Base-by-base conservation (phyloP, 2,888 invertebrate genomes). In the Byasa hedistus region DNA sequence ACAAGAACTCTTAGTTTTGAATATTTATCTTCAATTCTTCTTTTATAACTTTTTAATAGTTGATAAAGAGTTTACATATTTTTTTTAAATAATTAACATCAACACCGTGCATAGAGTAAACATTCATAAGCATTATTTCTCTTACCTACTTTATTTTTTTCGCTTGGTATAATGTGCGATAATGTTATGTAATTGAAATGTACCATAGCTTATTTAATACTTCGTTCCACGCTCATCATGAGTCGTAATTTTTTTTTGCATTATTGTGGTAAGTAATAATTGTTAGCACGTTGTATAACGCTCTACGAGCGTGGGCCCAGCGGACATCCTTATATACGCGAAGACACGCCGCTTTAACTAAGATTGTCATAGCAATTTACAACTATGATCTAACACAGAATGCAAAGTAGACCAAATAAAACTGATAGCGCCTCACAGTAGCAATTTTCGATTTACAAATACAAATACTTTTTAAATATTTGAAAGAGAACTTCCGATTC, bases 261-360 rank as follows among this genome's bases (percentile, higher is more conserved):
- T 32, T 54, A 54, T 39, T 54, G 27, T 52, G 52, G 32, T 54
- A 8, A 65, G 67, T 51, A 61, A 70, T 70, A 70, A 69, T 69
- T 70, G 54, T 68, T 65, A 24, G 61, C 62, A 68, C 57, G 69
- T 39, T 64, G 76, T 72, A 76, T 82, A 81, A 83, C 81, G 77
- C 75, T 82, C 79, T 69, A 71, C 61, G 69, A 57, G 76, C 76
- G 89, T 89, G 80, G 89, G 87, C 72, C 75, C 79, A 77, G 74
- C 83, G 90, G 91, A 91, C 78, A 85, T 91, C 90, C 90, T 90
- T 71, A 89, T 90, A 87, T 80, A 83, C 78, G 81, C 81, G 85
- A 84, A 87, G 85, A 89, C 87, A 82, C 77, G 80, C 76, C 76
- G 78, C 77, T 75, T 79, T 75, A 81, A 79, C 82, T 73, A 84